Evolutionary conservation across 2,113 vertebrate species (phyloP).

Genomic region (Alexandromys fortis): DNA sequence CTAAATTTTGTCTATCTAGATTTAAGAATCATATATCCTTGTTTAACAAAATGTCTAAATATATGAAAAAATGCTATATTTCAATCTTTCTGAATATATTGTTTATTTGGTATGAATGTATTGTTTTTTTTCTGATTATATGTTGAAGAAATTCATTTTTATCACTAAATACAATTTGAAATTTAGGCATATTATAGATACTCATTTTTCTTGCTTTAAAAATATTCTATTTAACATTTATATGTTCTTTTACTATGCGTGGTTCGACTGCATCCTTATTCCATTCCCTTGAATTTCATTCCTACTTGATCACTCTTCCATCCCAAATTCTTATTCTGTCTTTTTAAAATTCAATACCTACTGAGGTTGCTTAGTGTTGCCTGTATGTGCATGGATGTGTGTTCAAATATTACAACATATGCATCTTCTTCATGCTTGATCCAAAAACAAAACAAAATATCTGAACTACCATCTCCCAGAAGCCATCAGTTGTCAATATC

Average conservation of each 20-base stretch:
- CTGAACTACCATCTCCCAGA: not conserved
- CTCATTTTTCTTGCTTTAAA: not conserved
- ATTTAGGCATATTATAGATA: not conserved
- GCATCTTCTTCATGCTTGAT: not conserved
- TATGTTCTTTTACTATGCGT: too few relatives aligned
- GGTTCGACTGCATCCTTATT: too few relatives aligned
- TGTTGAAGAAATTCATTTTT: not conserved
- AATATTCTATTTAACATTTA: not conserved
- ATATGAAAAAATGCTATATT: too few relatives aligned
- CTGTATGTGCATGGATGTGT: not conserved
- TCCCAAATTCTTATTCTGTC: too few relatives aligned
- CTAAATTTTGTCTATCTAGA: too few relatives aligned
- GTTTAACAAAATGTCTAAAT: too few relatives aligned
- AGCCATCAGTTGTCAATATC: too few relatives aligned
- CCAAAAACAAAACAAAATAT: not conserved
- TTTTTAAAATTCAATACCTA: not conserved
- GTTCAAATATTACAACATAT: not conserved
- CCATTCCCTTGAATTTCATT: too few relatives aligned
- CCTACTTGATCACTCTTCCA: too few relatives aligned
- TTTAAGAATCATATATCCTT: too few relatives aligned
- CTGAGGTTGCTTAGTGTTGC: not conserved
- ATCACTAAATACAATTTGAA: not conserved
- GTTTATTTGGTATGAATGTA: not conserved
- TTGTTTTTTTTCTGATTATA: not conserved
- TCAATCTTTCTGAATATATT: too few relatives aligned